Evolutionary conservation across 1,140 invertebrate species (phyloP).

Genomic region (Papilio polyxenes): DNA sequence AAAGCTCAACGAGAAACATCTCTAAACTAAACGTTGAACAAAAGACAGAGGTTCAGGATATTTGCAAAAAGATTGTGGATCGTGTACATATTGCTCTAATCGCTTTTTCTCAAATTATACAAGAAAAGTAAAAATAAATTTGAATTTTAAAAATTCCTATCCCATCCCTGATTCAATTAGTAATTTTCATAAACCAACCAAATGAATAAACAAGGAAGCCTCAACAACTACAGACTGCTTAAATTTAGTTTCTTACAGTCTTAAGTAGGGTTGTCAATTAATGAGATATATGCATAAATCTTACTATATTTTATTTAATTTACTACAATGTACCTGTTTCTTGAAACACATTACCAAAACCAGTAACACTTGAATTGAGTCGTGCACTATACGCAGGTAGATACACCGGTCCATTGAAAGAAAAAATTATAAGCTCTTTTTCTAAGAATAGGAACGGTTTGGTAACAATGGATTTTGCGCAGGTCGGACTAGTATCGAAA

Average conservation of each 20-base stretch:
- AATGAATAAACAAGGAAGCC: neutral
- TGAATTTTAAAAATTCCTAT: neutral
- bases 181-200: neutral
- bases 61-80: neutral
- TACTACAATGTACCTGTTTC: neutral
- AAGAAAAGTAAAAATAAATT: neutral
- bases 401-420: slow-evolving; percentile 25
- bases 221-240: neutral
- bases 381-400: slow-evolving; percentile 40
- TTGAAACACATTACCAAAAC: neutral
- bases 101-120: neutral
- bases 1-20: slow-evolving; percentile 16
- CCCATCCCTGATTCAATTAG: neutral
- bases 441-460: slow-evolving; percentile 40
- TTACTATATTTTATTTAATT: neutral
- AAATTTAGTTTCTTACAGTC: neutral
- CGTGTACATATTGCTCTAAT: neutral
- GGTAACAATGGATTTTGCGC: slow-evolving; percentile 50
- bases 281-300: neutral
- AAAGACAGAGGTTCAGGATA: neutral
- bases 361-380: slow-evolving; percentile 27
- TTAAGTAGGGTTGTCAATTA: neutral
- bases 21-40: neutral
- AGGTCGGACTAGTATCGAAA: slow-evolving; percentile 45
- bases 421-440: slow-evolving; percentile 41